A percentile compares a stretch with the other conserved stretches of the same genome.
Conservation (phyloP, 2,888 invertebrate species). For the Aporophyla lueneburgensis region DNA sequence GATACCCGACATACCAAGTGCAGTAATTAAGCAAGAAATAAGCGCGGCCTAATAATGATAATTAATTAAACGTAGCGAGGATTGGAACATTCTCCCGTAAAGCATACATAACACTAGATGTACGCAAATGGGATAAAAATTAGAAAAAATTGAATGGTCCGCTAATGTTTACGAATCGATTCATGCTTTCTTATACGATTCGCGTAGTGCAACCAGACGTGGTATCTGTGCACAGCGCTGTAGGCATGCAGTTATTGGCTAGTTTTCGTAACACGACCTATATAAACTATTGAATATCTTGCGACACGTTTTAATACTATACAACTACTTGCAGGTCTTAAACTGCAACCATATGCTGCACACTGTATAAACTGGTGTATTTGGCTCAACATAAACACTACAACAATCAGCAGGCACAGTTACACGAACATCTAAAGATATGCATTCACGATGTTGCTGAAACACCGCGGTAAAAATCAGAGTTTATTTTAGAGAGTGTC, state of each 20-base stretch:
- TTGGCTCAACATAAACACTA: constrained; percentile 63
- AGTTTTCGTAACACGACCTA: constrained; percentile 59
- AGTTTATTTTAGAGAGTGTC: constrained; percentile 85
- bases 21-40: constrained; percentile 50
- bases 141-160: constrained; percentile 24
- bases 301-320: constrained; percentile 53
- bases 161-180: constrained; percentile 16
- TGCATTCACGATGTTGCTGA: constrained; percentile 66
- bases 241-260: constrained; percentile 30
- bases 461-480: constrained; percentile 79
- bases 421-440: constrained; percentile 61
- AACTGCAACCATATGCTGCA: constrained; percentile 55
- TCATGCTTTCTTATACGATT: constrained; percentile 22
- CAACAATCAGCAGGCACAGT: constrained; percentile 56
- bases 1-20: constrained; percentile 33
- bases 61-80: constrained; percentile 50
- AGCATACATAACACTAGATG: constrained; percentile 18
- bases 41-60: constrained; percentile 47
- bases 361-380: constrained; percentile 55
- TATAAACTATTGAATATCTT: constrained; percentile 49
- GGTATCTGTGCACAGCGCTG: constrained; percentile 29
- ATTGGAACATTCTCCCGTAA: constrained; percentile 36
- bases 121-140: constrained; percentile 30
- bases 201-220: constrained; percentile 22
- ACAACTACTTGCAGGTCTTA: constrained; percentile 34